Base-by-base conservation (phyloP, 2,797 vertebrate genomes). In the Pipistrellus pygmaeus region DNA sequence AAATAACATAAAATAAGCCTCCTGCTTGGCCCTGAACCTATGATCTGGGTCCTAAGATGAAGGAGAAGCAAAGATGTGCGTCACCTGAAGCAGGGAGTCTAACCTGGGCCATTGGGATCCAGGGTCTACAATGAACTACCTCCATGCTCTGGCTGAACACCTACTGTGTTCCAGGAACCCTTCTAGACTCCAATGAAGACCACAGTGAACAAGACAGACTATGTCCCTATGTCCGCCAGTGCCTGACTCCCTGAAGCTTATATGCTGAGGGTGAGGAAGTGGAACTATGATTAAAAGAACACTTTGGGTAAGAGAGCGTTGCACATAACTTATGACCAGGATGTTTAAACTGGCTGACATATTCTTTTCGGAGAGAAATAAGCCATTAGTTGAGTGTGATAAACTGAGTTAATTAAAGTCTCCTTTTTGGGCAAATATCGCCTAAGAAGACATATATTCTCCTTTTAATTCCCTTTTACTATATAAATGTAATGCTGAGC, bases 371-470 rank as follows among this genome's bases (percentile, higher is more conserved):
- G 57, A 18, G 35, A 62, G 30, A 69, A 69, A 41, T 53, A 81
- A 84, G 30, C 21, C 66, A 44, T 75, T 78, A 57, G 48, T 76
- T 82, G 48, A 80, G 85, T 76, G 76, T 88, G 57, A 89, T 83
- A 89, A 87, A 48, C 27, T 18, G 6, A 94, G 44, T 77, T 95
- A 89, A 97, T 91, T 94, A 94, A 96, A 96, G 76, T 88, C 64
- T 86, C 18, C 35, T 77, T 72, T 88, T 53, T 9, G 62, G 53
- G 17, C n/a, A 51, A 30, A 23, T 1, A 1, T 25, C 48, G 41
- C 44, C 18, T 38, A 55, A 41, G 35, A 73, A 90, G 30, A n/a
- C 30, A 30, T 73, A 6, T 32, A 88, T 78, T 77, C 44, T 51
- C 64, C 71, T 41, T 85, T 85, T 41, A 92, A 78, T 94, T 62